A percentile compares a stretch with the other conserved stretches of the same genome.
Evolutionary conservation across 1,140 invertebrate species (phyloP).

Genomic region (Lasioglossum albipes): DNA sequence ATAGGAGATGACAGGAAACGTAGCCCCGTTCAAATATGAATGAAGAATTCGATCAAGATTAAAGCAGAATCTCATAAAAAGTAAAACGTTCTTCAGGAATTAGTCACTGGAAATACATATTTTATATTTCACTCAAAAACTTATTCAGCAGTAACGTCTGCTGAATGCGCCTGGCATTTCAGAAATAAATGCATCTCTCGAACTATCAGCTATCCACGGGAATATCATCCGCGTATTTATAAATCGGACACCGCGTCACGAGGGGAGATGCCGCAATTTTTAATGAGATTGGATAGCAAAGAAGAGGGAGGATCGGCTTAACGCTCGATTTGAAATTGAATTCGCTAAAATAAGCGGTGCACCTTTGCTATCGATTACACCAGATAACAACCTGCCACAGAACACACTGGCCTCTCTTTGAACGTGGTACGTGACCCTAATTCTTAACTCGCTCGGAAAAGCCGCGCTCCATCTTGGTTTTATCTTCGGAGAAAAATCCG

Average conservation of each 20-base stretch:
- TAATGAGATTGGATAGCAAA: too few species aligned
- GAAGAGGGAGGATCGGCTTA: slow-evolving; percentile 1
- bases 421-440: slow-evolving; percentile 34
- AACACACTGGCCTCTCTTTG: slow-evolving; percentile 12
- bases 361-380: slow-evolving; percentile 24
- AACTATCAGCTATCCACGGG: background rate
- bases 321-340: slow-evolving; percentile 35
- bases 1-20: too few species aligned
- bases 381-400: slow-evolving; percentile 14
- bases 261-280: too few species aligned
- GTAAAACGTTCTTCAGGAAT: too few species aligned
- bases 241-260: background rate
- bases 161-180: background rate
- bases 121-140: background rate
- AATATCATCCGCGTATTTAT: background rate
- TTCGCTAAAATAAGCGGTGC: slow-evolving; percentile 23
- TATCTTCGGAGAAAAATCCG: background rate
- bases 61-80: too few species aligned
- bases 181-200: background rate
- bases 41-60: too few species aligned
- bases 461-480: background rate
- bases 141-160: background rate
- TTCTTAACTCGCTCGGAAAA: background rate
- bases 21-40: too few species aligned
- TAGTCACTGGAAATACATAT: background rate